A percentile compares a stretch with the other conserved stretches of the same genome.
phyloP scores from a whole-genome alignment of 2,888 invertebrate species.

The Andrena bucephala region DNA sequence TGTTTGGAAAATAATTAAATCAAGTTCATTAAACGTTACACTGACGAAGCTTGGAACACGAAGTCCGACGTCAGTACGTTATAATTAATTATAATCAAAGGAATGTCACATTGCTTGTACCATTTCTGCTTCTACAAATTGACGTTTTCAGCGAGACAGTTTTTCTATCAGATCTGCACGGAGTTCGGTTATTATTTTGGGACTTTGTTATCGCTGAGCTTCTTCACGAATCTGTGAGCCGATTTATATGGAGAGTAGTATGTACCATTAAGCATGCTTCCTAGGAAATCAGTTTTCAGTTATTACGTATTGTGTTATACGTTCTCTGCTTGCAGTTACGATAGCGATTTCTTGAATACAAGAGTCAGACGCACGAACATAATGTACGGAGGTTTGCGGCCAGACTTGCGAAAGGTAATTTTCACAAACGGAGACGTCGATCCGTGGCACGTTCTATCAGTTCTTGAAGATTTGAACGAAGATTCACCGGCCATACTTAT shows the following conservation, averaged over 20 bases:
- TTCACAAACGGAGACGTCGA: slow-evolving; percentile 88
- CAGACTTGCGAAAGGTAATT: slow-evolving; percentile 86
- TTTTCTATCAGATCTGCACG: slow-evolving; percentile 94
- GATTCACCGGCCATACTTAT: slow-evolving; percentile 78
- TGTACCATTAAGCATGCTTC: slow-evolving; percentile 40
- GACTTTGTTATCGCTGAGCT: slow-evolving; percentile 85
- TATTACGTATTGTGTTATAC: too few relatives aligned
- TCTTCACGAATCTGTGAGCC: slow-evolving; percentile 85
- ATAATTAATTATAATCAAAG: background rate
- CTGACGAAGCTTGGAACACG: slow-evolving; percentile 60
- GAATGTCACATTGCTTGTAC: too few relatives aligned
- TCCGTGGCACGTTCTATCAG: slow-evolving; percentile 87
- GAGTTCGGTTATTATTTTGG: slow-evolving; percentile 94
- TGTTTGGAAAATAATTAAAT: slow-evolving; percentile 69
- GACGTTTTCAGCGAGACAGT: slow-evolving; percentile 88
- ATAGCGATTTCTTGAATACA: slow-evolving; percentile 77
- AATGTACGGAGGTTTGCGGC: slow-evolving; percentile 86
- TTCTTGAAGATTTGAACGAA: slow-evolving; percentile 84
- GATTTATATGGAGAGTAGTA: slow-evolving; percentile 85
- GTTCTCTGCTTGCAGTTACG: slow-evolving; percentile 70
- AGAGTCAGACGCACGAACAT: slow-evolving; percentile 85
- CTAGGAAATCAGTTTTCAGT: background rate
- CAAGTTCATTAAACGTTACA: slow-evolving; percentile 55
- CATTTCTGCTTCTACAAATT: too few relatives aligned
- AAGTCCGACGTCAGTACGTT: slow-evolving; percentile 55